phyloP scores from a whole-genome alignment of 2,113 vertebrate genomes.

The Sciurus niger region DNA sequence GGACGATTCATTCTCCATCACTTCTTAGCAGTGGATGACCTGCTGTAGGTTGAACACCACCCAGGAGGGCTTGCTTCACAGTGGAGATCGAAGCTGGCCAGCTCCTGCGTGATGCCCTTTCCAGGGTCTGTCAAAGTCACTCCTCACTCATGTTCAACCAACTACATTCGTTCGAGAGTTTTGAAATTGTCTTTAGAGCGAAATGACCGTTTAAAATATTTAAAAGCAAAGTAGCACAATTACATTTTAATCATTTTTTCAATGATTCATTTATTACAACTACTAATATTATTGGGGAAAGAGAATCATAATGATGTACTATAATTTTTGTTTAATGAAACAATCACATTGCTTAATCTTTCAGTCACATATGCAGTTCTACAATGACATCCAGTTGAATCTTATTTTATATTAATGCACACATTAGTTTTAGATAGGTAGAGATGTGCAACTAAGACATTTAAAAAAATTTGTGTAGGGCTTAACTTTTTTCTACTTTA shows the following conservation, averaged over 20 bases:
- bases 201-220: slow-evolving; percentile 3
- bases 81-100: neutral
- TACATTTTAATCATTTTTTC: slow-evolving; percentile 28
- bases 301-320: neutral
- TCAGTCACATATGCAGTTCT: neutral
- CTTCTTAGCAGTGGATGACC: neutral
- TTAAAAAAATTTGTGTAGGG: neutral
- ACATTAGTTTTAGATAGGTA: slow-evolving; percentile 36
- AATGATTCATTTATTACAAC: neutral
- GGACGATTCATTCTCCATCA: neutral
- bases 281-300: neutral
- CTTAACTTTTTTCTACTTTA: neutral
- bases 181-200: neutral
- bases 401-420: neutral
- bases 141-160: neutral
- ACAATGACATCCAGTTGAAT: neutral
- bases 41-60: neutral
- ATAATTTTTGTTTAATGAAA: slow-evolving; percentile 24
- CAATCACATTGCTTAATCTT: slow-evolving; percentile 17
- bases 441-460: neutral
- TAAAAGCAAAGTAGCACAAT: slow-evolving; percentile 1
- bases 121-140: neutral
- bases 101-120: neutral
- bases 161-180: neutral
- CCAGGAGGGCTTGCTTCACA: neutral